Evolutionary conservation across 2,113 vertebrate species (phyloP).

Genomic region (Trematocara marginatum): DNA sequence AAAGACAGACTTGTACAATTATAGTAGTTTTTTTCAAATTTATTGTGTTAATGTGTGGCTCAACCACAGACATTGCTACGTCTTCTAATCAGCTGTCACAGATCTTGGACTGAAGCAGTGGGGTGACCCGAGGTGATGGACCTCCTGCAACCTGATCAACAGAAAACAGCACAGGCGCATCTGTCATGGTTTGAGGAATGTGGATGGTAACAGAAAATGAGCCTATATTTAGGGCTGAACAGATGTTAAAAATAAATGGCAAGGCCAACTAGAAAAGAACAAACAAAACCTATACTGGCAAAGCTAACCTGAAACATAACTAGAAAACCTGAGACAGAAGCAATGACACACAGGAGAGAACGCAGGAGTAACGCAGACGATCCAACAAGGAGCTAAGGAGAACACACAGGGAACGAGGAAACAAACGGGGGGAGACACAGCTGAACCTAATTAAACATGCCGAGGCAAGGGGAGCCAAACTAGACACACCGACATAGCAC

Average conservation of each 20-base stretch:
- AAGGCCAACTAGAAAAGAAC: neutral
- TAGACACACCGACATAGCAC: neutral
- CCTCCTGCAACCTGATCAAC: slow-evolving; percentile 9
- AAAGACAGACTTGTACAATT: neutral
- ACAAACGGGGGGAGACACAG: neutral
- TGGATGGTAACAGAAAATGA: neutral
- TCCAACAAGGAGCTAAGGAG: neutral
- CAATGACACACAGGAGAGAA: neutral
- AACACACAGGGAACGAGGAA: neutral
- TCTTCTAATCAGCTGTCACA: neutral
- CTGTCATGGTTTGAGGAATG: neutral
- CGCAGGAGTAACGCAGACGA: neutral
- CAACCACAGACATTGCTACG: neutral
- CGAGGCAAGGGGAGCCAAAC: neutral
- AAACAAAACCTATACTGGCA: neutral
- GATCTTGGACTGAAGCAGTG: neutral
- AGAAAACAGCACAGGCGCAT: neutral
- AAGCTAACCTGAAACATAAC: neutral
- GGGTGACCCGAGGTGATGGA: slow-evolving; percentile 5
- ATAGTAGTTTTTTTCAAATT: neutral
- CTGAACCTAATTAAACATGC: neutral
- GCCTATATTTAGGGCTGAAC: neutral
- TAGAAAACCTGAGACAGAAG: neutral
- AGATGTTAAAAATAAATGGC: neutral
- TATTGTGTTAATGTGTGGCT: neutral